Evolutionary conservation across 2,888 invertebrate genomes (phyloP).

Genomic region (Eugnorisma glareosa): DNA sequence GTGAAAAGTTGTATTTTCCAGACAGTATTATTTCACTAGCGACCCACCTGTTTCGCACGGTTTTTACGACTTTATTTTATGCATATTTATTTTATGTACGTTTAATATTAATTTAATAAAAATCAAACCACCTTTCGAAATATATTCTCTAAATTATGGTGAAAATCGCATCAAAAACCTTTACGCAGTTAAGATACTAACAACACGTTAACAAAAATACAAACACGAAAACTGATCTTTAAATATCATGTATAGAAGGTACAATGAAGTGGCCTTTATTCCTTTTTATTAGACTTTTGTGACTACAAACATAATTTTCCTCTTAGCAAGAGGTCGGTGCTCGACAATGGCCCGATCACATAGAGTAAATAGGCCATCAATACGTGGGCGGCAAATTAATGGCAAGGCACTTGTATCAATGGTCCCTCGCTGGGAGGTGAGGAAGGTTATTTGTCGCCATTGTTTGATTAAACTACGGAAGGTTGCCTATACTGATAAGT

Average conservation of each 20-base stretch:
- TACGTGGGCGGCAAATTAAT: constrained; percentile 21
- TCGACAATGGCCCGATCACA: not conserved
- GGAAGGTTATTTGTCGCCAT: constrained; percentile 4
- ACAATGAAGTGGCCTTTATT: not conserved
- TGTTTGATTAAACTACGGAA: constrained; percentile 22
- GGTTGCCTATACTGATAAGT: not conserved
- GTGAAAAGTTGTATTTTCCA: not conserved
- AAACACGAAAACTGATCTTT: not conserved
- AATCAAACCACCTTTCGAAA: not conserved
- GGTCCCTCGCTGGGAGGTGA: not conserved
- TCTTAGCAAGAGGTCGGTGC: constrained; percentile 1
- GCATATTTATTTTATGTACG: not conserved
- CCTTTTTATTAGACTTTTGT: not conserved
- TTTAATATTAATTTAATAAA: not conserved
- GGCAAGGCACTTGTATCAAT: constrained; percentile 7
- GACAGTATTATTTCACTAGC: not conserved
- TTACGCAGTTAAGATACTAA: not conserved
- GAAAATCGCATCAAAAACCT: not conserved
- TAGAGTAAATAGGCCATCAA: constrained; percentile 15
- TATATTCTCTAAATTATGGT: not conserved
- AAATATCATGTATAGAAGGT: not conserved
- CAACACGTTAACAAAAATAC: not conserved
- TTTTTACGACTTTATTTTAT: not conserved
- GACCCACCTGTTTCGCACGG: not conserved
- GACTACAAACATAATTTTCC: constrained; percentile 10